Evolutionary conservation across 2,888 invertebrate species (phyloP).

Genomic region (Cacoxenus indagator): DNA sequence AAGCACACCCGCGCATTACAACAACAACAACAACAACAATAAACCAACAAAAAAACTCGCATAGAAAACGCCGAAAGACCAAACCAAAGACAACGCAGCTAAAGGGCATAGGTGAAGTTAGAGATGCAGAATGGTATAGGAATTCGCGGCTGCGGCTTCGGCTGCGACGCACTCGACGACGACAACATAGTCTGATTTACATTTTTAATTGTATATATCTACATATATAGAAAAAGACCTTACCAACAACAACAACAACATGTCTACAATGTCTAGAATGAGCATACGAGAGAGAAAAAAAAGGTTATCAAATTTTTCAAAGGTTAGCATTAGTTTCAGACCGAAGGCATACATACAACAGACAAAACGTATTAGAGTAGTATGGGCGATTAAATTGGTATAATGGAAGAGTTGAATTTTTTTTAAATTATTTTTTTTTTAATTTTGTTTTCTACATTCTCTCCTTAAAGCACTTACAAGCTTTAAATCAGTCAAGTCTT

Average conservation of each 20-base stretch:
- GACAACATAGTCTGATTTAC: conserved; percentile 9
- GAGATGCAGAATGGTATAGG: too few relatives aligned
- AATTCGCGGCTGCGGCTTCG: not conserved
- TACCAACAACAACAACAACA: conserved; percentile 7
- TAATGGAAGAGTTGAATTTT: too few relatives aligned
- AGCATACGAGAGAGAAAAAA: not conserved
- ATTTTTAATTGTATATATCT: conserved; percentile 18
- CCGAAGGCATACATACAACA: too few relatives aligned
- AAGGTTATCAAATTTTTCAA: not conserved
- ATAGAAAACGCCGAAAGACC: not conserved
- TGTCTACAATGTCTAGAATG: not conserved
- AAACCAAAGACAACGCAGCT: not conserved
- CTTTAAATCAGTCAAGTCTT: too few relatives aligned
- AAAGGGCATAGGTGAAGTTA: too few relatives aligned
- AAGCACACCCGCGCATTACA: conserved; percentile 11
- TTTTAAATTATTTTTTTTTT: too few relatives aligned
- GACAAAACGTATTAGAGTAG: too few relatives aligned
- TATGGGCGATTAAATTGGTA: too few relatives aligned
- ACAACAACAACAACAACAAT: not conserved
- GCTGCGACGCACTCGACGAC: not conserved
- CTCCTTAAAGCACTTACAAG: too few relatives aligned
- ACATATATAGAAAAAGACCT: not conserved
- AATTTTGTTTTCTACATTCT: too few relatives aligned
- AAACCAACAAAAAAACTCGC: not conserved
- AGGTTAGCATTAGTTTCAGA: not conserved